Evolutionary conservation across 2,888 invertebrate species (phyloP).

Genomic region (Harpalus rufipes): DNA sequence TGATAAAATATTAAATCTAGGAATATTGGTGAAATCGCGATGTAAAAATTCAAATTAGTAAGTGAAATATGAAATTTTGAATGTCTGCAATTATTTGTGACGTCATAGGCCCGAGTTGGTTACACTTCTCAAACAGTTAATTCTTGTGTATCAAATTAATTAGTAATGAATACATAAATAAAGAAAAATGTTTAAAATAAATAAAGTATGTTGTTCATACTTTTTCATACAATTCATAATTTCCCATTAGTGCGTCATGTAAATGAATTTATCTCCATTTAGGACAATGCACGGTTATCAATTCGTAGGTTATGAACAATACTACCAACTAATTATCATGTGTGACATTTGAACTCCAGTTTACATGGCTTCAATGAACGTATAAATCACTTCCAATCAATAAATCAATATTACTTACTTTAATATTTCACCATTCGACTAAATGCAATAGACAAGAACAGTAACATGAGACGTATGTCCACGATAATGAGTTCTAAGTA

Average conservation of each 20-base stretch:
- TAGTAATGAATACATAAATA: no score
- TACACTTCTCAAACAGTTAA: no score
- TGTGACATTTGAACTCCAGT: conserved; percentile 22
- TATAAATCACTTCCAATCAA: conserved; percentile 30
- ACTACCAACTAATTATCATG: conserved; percentile 30
- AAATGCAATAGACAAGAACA: neutral
- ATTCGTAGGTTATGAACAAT: conserved; percentile 28
- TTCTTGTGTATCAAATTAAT: no score
- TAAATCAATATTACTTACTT: conserved; percentile 42
- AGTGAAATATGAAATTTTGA: no score
- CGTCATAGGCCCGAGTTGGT: no score
- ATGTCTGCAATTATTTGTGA: no score
- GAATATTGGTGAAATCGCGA: no score
- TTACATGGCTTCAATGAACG: conserved; percentile 4
- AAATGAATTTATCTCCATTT: neutral
- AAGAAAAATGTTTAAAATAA: no score
- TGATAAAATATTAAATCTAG: no score
- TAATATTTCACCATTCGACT: conserved; percentile 16
- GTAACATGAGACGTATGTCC: neutral
- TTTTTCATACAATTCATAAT: no score
- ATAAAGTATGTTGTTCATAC: no score
- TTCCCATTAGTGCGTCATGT: neutral
- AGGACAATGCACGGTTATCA: conserved; percentile 6
- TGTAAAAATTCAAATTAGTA: no score
- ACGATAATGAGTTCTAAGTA: conserved; percentile 10